Conservation (phyloP, 37 sponge, comb jelly and placozoan genomes). For the Diacarnus erythraeanus region DNA sequence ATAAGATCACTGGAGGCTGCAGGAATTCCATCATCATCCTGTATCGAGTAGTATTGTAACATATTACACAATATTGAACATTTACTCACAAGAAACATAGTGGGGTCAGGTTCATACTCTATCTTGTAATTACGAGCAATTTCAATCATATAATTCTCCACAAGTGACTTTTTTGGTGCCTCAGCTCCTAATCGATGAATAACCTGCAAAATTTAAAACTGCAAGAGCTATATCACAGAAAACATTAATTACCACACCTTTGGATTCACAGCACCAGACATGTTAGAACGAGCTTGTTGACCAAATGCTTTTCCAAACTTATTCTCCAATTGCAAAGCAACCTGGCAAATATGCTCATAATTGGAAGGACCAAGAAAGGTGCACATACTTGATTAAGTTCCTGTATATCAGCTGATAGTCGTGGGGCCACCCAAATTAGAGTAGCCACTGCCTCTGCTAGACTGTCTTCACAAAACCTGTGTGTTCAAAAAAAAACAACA, state of each 20-base stretch:
- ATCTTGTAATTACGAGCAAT: conserved; percentile 95
- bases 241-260: conserved; percentile 41
- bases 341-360: conserved; percentile 45
- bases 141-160: conserved; percentile 95
- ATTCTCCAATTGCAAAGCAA: conserved; percentile 71
- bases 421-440: conserved; percentile 94
- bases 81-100: conserved; percentile 77
- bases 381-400: conserved; percentile 64
- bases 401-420: conserved; percentile 88
- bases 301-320: conserved; percentile 97
- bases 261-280: conserved; percentile 79
- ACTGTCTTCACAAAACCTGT: conserved; percentile 95
- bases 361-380: background rate
- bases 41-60: too few relatives aligned
- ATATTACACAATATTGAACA: too few relatives aligned
- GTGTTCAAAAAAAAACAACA: too few relatives aligned
- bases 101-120: conserved; percentile 85
- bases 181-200: conserved; percentile 89
- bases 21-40: conserved; percentile 37
- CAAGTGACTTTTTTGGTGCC: conserved; percentile 79
- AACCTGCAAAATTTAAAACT: conserved; percentile 51
- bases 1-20: background rate
- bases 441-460: conserved; percentile 88
- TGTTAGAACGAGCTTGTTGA: conserved; percentile 89
- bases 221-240: background rate